Base-by-base conservation (phyloP, 2,888 invertebrate genomes). In the Galerucella calmariensis region DNA sequence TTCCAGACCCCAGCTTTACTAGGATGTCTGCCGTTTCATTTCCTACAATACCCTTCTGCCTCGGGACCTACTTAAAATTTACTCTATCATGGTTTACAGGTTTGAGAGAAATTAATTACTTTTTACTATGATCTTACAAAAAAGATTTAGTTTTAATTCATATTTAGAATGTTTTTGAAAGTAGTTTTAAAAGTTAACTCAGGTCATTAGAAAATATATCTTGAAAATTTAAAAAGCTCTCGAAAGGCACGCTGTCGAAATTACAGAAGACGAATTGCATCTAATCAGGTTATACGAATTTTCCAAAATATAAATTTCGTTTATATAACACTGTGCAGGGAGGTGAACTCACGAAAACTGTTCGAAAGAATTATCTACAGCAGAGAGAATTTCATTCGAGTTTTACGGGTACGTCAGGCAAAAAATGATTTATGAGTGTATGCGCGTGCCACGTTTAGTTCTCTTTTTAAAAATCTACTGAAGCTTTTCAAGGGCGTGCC, bases 391-490 rank as follows among this genome's bases (percentile, higher is more conserved):
- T 84, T 81, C 82, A 82, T 82, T 83, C 81, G 80, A 79, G 78
- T 83, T 83, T 84, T 83, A 84, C 82, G 79, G 80, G 80, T 77
- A 77, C 79, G 84, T 83, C 84, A 83, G 80, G 81, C 79, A 75
- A 78, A 77, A 69, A 78, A 82, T 84, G 84, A 83, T 84, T 83
- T 84, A 84, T 84, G 78, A 79, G 51, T 46, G 27, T 58, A 75
- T 80, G 79, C 81, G 79, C 82, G 81, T 81, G 82, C 82, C 81
- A 73, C 80, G 77, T 74, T 77, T 79, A 51, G 53, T 79, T 81
- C 78, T 77, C 80, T 79, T 73, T 68, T 66, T 24, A n/a, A 72
- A 72, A 59, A 72, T 27, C 67, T n/a, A 59, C 27, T 35, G 63
- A 70, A 51, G 35, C 62, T 62, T 27, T 16, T 51, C 16, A 20